Conservation (phyloP, 2,797 vertebrate genomes). For the Semaprochilodus insignis region DNA sequence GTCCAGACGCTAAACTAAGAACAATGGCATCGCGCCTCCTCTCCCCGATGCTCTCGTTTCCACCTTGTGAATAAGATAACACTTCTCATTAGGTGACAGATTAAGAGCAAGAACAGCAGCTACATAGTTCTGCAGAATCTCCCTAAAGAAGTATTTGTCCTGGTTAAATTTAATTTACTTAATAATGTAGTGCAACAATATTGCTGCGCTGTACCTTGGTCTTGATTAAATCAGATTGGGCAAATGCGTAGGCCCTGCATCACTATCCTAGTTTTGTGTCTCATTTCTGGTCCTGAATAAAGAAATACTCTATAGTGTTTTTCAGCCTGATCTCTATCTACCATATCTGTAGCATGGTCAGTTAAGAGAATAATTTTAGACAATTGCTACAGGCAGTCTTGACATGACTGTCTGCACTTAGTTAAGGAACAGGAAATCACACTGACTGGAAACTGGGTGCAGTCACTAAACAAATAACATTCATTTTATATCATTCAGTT, state of each 20-base stretch:
- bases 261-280: not conserved
- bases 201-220: conserved; percentile 2
- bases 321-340: not conserved
- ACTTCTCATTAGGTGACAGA: conserved; percentile 21
- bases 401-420: not conserved
- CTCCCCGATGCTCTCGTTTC: not conserved
- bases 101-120: conserved; percentile 22
- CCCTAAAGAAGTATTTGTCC: conserved; percentile 36
- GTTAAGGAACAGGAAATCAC: not conserved
- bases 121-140: conserved; percentile 14
- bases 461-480: no score
- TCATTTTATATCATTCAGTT: no score
- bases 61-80: conserved; percentile 14
- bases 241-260: not conserved
- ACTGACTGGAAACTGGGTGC: not conserved
- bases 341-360: not conserved
- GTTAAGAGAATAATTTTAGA: not conserved
- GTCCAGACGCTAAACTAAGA: conserved; percentile 21
- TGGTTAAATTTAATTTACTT: conserved; percentile 39
- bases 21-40: conserved; percentile 10
- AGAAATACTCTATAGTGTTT: not conserved
- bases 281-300: not conserved
- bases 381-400: not conserved
- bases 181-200: conserved; percentile 23
- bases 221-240: conserved; percentile 40